A percentile compares a stretch with the other conserved stretches of the same genome.
These are phyloP conservation scores for Villa cingulata DNA, from an alignment of 2,888 invertebrate species.

Conservation along the genomic window DNA sequence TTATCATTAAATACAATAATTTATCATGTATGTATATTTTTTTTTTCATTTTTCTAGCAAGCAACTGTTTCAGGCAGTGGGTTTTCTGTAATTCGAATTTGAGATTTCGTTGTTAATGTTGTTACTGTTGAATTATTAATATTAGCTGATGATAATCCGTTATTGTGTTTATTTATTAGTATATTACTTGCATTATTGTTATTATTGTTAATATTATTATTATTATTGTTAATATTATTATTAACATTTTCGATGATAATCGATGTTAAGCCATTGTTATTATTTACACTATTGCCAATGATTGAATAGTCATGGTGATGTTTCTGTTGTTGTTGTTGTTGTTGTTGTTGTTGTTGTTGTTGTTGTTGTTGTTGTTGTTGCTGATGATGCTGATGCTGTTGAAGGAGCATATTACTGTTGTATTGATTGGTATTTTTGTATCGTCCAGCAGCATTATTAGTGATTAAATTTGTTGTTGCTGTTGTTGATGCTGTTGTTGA, in stretches of 20 bases:
- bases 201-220: constrained; percentile 13
- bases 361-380: neutral
- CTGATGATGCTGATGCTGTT: too few species aligned
- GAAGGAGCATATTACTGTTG: too few species aligned
- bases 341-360: neutral
- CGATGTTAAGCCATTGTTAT: constrained; percentile 4
- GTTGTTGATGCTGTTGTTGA: neutral
- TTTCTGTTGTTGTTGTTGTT: too few species aligned
- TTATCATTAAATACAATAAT: too few species aligned
- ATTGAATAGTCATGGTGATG: neutral
- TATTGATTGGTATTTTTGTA: too few species aligned
- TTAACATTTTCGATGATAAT: neutral
- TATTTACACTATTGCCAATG: too few species aligned
- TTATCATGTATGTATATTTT: too few species aligned
- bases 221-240: neutral
- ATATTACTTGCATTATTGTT: constrained; percentile 15
- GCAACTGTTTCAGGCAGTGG: constrained; percentile 35
- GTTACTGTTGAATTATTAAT: constrained; percentile 30
- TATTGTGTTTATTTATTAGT: too few species aligned
- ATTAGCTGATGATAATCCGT: constrained; percentile 23
- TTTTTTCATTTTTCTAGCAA: constrained; percentile 30
- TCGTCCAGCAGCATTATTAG: too few species aligned
- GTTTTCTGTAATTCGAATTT: constrained; percentile 37
- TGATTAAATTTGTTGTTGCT: too few species aligned
- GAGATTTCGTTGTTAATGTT: constrained; percentile 18